Percentiles rank a stretch among this genome's conserved stretches.
phyloP scores from a whole-genome alignment of 1,140 invertebrate species.

The Pseudomyrmex dendroicus region DNA sequence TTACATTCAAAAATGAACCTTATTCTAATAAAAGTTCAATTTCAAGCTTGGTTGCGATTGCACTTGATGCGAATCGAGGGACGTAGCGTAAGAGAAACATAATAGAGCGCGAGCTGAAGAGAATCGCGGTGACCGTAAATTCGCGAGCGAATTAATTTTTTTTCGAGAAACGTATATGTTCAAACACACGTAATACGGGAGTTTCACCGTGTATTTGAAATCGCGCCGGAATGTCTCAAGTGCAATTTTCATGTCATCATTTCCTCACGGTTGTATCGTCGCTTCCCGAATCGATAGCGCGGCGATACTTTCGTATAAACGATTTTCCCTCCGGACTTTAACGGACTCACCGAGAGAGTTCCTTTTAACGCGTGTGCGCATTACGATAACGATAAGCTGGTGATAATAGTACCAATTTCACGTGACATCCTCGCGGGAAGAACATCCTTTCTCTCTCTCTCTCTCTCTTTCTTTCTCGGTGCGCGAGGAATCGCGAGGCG shows the following conservation, averaged over 20 bases:
- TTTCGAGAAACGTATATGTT: not conserved
- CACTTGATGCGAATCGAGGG: not conserved
- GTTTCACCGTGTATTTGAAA: conserved; percentile 24
- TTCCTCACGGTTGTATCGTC: conserved; percentile 10
- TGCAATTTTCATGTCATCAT: conserved; percentile 21
- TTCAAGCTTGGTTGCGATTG: not conserved
- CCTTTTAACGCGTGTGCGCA: conserved; percentile 54
- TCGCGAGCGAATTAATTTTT: not conserved
- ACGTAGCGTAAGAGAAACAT: not conserved
- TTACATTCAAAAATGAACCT: not conserved
- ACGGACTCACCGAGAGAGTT: conserved; percentile 49
- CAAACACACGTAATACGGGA: not conserved
- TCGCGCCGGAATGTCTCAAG: conserved; percentile 13
- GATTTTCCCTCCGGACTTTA: conserved; percentile 50
- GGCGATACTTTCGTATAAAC: conserved; percentile 36
- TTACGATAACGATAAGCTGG: conserved; percentile 68
- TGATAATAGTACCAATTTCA: conserved; percentile 65
- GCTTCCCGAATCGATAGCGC: conserved; percentile 3
- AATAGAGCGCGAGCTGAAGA: not conserved
- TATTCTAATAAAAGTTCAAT: not conserved
- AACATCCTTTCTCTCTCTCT: not conserved
- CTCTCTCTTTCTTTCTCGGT: too few relatives aligned
- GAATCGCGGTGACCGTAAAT: not conserved
- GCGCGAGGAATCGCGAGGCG: conserved; percentile 14
- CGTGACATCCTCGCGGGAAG: conserved; percentile 48